phyloP scores from a whole-genome alignment of 2,888 invertebrate species.

The Leptinotarsa juncta region DNA sequence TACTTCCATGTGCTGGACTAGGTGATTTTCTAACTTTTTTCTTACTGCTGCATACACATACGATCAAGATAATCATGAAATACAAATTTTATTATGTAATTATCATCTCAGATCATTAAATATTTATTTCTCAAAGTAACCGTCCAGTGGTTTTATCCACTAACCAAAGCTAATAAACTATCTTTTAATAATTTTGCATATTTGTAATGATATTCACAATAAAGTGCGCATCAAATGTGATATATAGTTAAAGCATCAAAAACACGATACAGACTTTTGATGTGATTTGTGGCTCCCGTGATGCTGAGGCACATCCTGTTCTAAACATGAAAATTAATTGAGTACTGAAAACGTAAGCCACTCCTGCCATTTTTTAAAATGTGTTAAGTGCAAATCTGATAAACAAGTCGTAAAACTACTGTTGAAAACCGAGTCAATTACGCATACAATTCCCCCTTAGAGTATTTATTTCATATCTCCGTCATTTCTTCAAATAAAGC shows the following conservation, averaged over 20 bases:
- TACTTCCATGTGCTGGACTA: too few relatives aligned
- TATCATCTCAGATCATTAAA: not conserved
- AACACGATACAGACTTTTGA: not conserved
- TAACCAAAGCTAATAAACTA: not conserved
- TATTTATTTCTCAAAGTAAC: not conserved
- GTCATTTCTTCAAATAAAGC: conserved; percentile 2
- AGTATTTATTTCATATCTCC: not conserved
- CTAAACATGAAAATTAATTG: not conserved
- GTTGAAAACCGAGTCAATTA: conserved; percentile 3
- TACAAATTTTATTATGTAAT: not conserved
- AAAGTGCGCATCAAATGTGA: not conserved
- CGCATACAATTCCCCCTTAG: not conserved
- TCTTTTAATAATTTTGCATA: not conserved
- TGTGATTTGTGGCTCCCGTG: not conserved
- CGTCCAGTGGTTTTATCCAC: not conserved
- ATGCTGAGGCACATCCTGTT: conserved; percentile 6
- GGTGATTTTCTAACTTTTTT: too few relatives aligned
- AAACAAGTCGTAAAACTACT: conserved; percentile 19
- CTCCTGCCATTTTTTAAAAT: not conserved
- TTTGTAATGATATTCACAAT: not conserved
- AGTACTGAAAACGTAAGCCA: conserved; percentile 17
- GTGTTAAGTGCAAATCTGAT: conserved; percentile 7
- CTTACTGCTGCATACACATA: too few relatives aligned
- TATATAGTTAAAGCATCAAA: not conserved
- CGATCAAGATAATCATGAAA: too few relatives aligned